Base-by-base conservation (phyloP, 2,797 vertebrate species). In the Anolis apletophallus region DNA sequence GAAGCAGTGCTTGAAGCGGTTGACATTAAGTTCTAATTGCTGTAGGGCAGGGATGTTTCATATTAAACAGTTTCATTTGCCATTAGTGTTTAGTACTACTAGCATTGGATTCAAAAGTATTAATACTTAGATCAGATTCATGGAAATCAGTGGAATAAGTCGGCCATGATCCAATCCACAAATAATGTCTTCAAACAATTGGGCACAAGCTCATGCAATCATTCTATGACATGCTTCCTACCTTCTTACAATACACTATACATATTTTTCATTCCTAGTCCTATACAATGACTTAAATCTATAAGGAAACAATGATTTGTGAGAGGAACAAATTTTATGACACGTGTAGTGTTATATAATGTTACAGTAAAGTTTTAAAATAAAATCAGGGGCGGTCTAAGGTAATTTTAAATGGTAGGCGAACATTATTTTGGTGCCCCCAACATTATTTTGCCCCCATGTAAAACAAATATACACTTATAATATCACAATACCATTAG, bases 181-280 rank as follows among this genome's bases (percentile, higher is more conserved):
- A 88, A 71, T 21, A 89, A 78, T 84, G 91, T 32, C 80, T 16
- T 84, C 1, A 4, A 86, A 85, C 46, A 55, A 84, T 9, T 19
- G 72, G 10, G 52, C 10, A 76, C 0, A 84, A 72, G 83, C 69
- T 64, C 13, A 71, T 0, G 87, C 10, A 29, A 19, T 80, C 17
- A 17, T 54, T 46, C 52, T 88, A 89, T 88, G 34, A 73, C 69
- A 83, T 0, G 40, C 9, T 13, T 8, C 34, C 5, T 21, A 88
- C 85, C 12, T 88, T 77, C 68, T 72, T 13, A 73, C 77, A 88
- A 79, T 11, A n/a, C 4, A 32, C 4, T 61, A 36, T 55, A 79
- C 2, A 84, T n/a, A 69, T 29, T 85, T 86, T 10, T 7, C 1
- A 50, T 13, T 0, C 14, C 74, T 21, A 61, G 69, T 88, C 81